Evolutionary conservation across 1,140 invertebrate species (phyloP), one percentile per base, ranked within the genome.

Genomic region (Daktulosphaira vitifoliae): DNA sequence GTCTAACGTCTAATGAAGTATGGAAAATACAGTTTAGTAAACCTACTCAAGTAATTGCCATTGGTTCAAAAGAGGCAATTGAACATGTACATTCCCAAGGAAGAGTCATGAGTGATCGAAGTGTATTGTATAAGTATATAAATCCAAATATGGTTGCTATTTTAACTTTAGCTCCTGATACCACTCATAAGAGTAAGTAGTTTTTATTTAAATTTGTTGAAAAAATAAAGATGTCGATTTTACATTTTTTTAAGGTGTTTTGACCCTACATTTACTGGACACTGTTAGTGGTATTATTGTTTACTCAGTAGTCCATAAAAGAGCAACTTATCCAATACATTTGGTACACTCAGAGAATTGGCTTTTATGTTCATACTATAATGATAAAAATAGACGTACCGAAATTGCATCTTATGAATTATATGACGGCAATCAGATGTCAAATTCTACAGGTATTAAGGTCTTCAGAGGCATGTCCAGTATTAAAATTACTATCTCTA

Each of bases 261-360:
- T 93, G 67, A 87, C 84, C 70, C 76, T 96, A 46, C 90, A 91
- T 76, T 78, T 97, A 56, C 74, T 99, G 68, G 96, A 99, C 80
- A 87, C 84, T 50, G 90, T 97, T 4, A 94, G 90, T 33, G 96
- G 89, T 29, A 78, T 81, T 2, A 78, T 90, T 66, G 78, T 89
- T 59, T 83, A 84, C 69, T 84, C 86, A 1, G 81, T 84, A 68
- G 79, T 80, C 65, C 90, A 95, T 73, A 87, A 89, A 68, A 82
- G 86, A 73, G 86, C 88, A 33, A 81, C 82, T 46, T 85, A 87
- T 7, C 90, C 94, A 9, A 77, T 96, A 46, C 85, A 92, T 72
- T 78, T 97, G 52, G 87, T 98, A 25, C 94, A 98, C 78, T 91
- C 92, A 1, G 96, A 99, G 77, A 97, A 99, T 78, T 98, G 92